Evolutionary conservation across 2,797 vertebrate species (phyloP).

Genomic region (Pipistrellus pygmaeus): DNA sequence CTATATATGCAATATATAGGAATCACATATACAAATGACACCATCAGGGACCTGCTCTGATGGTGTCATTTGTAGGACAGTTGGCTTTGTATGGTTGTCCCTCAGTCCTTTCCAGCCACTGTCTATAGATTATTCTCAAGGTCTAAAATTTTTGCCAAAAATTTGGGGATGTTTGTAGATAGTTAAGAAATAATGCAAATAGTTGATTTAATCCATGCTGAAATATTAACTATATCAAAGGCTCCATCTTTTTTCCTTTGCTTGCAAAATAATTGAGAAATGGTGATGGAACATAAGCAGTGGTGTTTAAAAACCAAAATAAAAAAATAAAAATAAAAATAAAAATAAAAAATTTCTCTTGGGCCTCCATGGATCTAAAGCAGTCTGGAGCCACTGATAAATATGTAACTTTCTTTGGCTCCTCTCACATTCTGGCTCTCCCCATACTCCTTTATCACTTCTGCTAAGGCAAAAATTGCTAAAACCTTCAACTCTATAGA

Average conservation of each 20-base stretch:
- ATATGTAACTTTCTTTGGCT: neutral
- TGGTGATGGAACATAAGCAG: neutral
- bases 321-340: no score
- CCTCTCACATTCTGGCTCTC: neutral
- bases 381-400: no score
- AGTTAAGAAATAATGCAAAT: neutral
- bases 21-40: no score
- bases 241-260: neutral
- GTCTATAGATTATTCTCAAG: neutral
- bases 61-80: neutral
- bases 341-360: neutral
- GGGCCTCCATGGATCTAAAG: neutral
- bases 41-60: neutral
- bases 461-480: neutral
- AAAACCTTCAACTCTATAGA: neutral
- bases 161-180: neutral
- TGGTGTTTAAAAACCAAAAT: neutral
- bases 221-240: neutral
- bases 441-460: neutral
- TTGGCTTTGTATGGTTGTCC: no score
- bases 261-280: constrained; percentile 26
- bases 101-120: neutral
- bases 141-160: neutral
- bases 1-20: neutral
- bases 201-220: neutral